Conservation (phyloP, 1,140 invertebrate species). For the Drosophila santomea region DNA sequence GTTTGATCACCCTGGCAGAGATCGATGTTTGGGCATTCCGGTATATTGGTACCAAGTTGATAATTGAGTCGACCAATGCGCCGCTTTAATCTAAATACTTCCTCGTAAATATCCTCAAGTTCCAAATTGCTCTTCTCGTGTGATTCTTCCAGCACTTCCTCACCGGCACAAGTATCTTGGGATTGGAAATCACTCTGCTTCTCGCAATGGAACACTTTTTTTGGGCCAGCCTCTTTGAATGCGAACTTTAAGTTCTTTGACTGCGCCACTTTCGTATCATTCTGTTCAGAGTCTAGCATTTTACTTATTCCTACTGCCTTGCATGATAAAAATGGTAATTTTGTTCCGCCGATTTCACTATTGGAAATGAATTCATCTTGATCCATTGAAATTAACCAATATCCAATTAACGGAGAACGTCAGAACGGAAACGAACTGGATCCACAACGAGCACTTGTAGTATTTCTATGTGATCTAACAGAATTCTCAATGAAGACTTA, state of each 20-base stretch:
- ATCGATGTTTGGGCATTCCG: constrained; percentile 27
- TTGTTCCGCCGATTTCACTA: no score
- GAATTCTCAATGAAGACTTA: background rate
- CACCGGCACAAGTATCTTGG: background rate
- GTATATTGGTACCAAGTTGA: background rate
- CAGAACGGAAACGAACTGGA: background rate
- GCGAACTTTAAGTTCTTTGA: no score
- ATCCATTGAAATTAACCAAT: background rate
- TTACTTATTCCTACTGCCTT: background rate
- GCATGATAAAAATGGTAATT: background rate
- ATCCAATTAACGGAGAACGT: background rate
- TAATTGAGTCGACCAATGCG: constrained; percentile 17
- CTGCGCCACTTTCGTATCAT: no score
- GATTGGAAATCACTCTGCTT: background rate
- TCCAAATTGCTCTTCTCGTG: constrained; percentile 6
- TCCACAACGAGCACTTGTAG: background rate
- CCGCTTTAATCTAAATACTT: constrained; percentile 10
- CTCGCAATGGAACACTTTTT: constrained; percentile 1
- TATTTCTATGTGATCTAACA: background rate
- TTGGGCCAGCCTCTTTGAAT: no score
- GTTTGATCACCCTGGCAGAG: constrained; percentile 10
- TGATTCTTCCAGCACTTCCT: constrained; percentile 3
- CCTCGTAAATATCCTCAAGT: constrained; percentile 10
- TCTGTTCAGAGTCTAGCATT: background rate
- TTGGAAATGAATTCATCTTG: no score